phyloP scores from a whole-genome alignment of 2,888 invertebrate species.

The Auanema sp. region DNA sequence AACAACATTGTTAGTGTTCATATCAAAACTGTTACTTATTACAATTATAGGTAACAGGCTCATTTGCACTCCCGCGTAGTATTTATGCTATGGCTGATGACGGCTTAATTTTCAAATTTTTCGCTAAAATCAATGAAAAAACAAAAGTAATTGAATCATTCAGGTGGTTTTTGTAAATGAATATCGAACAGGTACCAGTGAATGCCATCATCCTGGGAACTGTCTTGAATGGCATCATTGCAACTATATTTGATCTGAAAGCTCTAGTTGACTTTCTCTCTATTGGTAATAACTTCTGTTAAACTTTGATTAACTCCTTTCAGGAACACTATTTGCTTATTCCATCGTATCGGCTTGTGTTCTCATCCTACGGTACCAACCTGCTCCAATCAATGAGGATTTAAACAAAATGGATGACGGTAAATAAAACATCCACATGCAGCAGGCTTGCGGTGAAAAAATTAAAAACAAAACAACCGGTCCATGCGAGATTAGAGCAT shows the following conservation, averaged over 20 bases:
- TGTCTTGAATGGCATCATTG: slow-evolving; percentile 31
- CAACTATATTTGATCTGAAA: slow-evolving; percentile 40
- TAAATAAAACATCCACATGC: neutral
- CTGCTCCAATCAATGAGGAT: slow-evolving; percentile 35
- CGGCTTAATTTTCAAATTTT: slow-evolving; percentile 39
- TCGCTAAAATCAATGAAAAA: slow-evolving; percentile 29
- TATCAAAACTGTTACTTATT: neutral
- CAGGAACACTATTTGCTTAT: slow-evolving; percentile 44
- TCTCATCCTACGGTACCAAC: slow-evolving; percentile 59
- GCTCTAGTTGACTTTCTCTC: slow-evolving; percentile 39
- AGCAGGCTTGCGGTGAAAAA: slow-evolving; percentile 20
- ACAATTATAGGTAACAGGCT: slow-evolving; percentile 29
- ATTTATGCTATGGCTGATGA: slow-evolving; percentile 49
- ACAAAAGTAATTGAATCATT: slow-evolving; percentile 25
- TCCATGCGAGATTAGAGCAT: too few species aligned
- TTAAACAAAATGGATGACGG: slow-evolving; percentile 21
- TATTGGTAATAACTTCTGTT: slow-evolving; percentile 13
- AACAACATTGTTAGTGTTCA: slow-evolving; percentile 26
- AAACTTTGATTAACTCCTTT: neutral
- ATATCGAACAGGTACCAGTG: slow-evolving; percentile 28
- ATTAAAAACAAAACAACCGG: slow-evolving; percentile 4
- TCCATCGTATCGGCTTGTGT: slow-evolving; percentile 57
- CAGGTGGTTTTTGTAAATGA: neutral
- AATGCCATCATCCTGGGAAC: slow-evolving; percentile 43
- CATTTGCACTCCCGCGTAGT: slow-evolving; percentile 38